A percentile compares a stretch with the other conserved stretches of the same genome.
Evolutionary conservation across 2,888 invertebrate genomes (phyloP).

Genomic region (Drosophila tripunctata): DNA sequence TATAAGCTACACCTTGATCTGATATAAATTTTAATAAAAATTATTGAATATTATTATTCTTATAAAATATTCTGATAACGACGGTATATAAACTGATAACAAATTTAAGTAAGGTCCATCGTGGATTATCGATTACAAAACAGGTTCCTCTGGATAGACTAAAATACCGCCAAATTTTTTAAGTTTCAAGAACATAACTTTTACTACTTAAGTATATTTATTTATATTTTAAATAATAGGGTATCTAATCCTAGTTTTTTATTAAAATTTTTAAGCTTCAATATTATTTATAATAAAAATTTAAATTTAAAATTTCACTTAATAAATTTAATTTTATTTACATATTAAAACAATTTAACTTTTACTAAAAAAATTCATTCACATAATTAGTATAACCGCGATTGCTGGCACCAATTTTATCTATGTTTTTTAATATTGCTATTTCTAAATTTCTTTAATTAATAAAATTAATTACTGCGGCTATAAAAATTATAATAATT

Average conservation of each 20-base stretch:
- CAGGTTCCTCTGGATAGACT: conserved; percentile 89
- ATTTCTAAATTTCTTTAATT: conserved; percentile 87
- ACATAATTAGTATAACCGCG: conserved; percentile 88
- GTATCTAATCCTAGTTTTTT: conserved; percentile 89
- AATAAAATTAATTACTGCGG: conserved; percentile 82
- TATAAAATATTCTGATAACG: conserved; percentile 86
- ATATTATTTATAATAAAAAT: conserved; percentile 84
- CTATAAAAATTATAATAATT: conserved; percentile 82
- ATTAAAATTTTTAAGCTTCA: conserved; percentile 86
- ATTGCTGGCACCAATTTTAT: conserved; percentile 87
- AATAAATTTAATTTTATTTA: conserved; percentile 85
- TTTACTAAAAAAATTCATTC: conserved; percentile 85
- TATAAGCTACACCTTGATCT: conserved; percentile 90
- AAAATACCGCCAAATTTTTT: conserved; percentile 89
- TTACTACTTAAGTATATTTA: conserved; percentile 85
- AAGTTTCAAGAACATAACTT: conserved; percentile 87
- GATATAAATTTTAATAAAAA: conserved; percentile 85
- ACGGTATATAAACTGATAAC: conserved; percentile 90
- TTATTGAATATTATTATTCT: conserved; percentile 85
- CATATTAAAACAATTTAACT: conserved; percentile 51
- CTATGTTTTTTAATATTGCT: conserved; percentile 86
- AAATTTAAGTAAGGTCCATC: conserved; percentile 79
- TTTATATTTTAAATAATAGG: conserved; percentile 86
- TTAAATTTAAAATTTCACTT: conserved; percentile 74
- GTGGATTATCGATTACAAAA: conserved; percentile 88